Percentiles rank a stretch among this genome's conserved stretches.
Conservation (phyloP, 2,113 vertebrate genomes). For the Chionis minor region DNA sequence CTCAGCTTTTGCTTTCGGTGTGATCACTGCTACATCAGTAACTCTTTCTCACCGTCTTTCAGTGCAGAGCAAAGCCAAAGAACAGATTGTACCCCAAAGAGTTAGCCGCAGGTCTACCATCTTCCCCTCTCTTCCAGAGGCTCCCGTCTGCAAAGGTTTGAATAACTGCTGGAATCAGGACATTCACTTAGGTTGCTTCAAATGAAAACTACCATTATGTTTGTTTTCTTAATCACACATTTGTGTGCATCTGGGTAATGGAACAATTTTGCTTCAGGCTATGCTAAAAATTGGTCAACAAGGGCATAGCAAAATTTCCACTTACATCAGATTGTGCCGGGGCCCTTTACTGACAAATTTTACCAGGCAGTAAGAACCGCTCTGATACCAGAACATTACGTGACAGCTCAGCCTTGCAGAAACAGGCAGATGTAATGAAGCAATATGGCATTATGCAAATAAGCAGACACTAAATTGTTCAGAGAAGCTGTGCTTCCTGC, state of each 20-base stretch:
- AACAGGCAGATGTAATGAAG: background rate
- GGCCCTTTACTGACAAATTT: background rate
- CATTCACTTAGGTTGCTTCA: background rate
- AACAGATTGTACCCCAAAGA: background rate
- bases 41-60: background rate
- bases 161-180: background rate
- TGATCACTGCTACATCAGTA: background rate
- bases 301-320: background rate
- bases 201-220: background rate
- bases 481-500: background rate
- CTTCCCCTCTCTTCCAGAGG: background rate
- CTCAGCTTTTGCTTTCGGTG: background rate
- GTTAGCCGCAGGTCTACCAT: background rate
- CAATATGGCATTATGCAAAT: background rate
- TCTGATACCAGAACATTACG: background rate
- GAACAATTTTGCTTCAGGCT: background rate
- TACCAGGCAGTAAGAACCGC: background rate
- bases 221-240: background rate
- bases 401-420: background rate
- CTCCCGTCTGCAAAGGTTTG: background rate
- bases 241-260: background rate
- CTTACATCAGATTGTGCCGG: background rate
- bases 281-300: background rate
- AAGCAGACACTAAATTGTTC: background rate
- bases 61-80: background rate